Evolutionary conservation across 2,797 vertebrate species (phyloP), one percentile per base, ranked within the genome.

Genomic region (Melanotaenia maccullochi): DNA sequence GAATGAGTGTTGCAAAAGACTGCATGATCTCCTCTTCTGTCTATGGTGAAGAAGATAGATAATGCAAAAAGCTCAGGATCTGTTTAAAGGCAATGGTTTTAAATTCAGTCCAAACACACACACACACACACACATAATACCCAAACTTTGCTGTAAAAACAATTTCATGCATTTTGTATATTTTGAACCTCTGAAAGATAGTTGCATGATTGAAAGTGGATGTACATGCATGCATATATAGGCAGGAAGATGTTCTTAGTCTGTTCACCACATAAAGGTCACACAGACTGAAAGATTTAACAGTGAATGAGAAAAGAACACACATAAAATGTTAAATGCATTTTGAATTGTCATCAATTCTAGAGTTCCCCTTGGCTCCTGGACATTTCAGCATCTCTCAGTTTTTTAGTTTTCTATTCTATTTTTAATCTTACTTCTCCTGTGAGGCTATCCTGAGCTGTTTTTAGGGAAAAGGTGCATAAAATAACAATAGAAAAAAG

Each of bases 1-100:
- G 68, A 65, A 4, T 90, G 47, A 95, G 68, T 0, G 51, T 84
- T 3, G 92, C 90, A 9, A 90, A 83, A 2, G 59, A 65, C 69
- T 82, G 81, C 8, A 33, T 8, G 20, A 96, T 89, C 82, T 97
- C 96, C 42, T 95, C 90, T 4, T 20, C 35, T 4, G 94, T 96
- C 96, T 97, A 20, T 6, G 11, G 75, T 18, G 5, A 52, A 44
- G 4, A 0, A 56, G 1, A 35, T 1, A 47, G 3, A 33, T 5
- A 12, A 60, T 54, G 16, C 47, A 38, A 47, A n/a, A 7, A 30
- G 8, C 6, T 14, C 5, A 7, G 57, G 20, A 9, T 49, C 20
- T 49, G 47, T 49, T 49, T 47, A 47, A 47, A 47, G 47, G 6
- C 6, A 49, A 49, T 22, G 2, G 14, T 18, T 42, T 42, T 42